Base-by-base conservation (phyloP, 2,888 invertebrate genomes). In the Watsonalla cultraria region DNA sequence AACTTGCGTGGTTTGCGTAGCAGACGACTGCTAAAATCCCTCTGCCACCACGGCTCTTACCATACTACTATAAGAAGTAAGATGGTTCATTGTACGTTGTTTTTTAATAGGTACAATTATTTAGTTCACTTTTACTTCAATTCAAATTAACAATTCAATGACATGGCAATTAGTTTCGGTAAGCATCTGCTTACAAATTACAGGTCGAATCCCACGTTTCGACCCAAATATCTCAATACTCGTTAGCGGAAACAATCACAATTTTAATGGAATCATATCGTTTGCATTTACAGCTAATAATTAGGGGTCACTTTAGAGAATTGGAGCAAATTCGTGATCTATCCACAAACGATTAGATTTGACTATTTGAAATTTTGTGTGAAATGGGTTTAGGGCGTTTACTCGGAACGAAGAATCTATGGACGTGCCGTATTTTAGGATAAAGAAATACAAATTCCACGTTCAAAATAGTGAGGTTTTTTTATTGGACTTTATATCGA, bases 151-250 rank as follows among this genome's bases (percentile, higher is more conserved):
- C 37, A 49, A 49, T 39, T 49, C 39, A 14, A 49, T 49, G 37
- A 39, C 11, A 39, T 9, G 49, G 37, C 5, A 8, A 8, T 49
- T 15, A 39, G 49, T 0, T 15, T 6, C 49, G 15, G 49, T 6
- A 9, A 15, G 5, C 49, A 49, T 49, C 49, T 49, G 49, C 49
- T 11, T 11, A 2, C 8, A 8, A 42, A 42, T 49, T 45, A 59
- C 58, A 60, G 72, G 62, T 68, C 58, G 54, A 52, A 53, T 73
- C 71, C 62, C 66, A 69, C 62, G 69, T 56, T 57, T 54, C 60
- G 59, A 58, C 72, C 77, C 49, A 70, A 54, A 74, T 67, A 54
- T 59, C 62, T 58, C 64, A 62, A 37, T 37, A 15, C 49, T 35
- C 9, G 37, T 49, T 8, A 49, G 37, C 49, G 49, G 49, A 49